These are phyloP conservation scores for Eulemur macaco DNA, from an alignment of 2,113 vertebrate species.

Conservation along the genomic window DNA sequence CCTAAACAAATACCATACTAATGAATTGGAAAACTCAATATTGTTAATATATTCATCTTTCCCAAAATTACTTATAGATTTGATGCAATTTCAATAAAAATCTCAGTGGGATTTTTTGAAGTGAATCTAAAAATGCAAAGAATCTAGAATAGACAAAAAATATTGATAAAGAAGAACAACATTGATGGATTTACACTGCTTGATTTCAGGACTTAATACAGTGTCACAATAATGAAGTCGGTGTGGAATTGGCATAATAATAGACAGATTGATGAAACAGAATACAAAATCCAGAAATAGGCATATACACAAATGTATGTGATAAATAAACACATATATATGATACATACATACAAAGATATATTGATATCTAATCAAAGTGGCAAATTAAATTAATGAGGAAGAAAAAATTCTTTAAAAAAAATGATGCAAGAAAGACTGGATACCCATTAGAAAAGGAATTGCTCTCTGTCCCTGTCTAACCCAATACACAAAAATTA, in stretches of 20 bases:
- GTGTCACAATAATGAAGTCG: background rate
- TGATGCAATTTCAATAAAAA: background rate
- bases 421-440: background rate
- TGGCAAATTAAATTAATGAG: background rate
- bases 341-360: background rate
- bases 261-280: background rate
- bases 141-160: background rate
- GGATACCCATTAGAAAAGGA: background rate
- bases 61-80: background rate
- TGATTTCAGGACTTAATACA: background rate
- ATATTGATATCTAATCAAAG: background rate
- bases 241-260: background rate
- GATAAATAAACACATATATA: background rate
- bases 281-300: background rate
- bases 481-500: background rate
- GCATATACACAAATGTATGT: background rate
- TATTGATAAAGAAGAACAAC: background rate
- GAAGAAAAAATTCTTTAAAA: background rate
- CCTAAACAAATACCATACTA: background rate
- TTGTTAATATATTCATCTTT: background rate
- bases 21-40: background rate
- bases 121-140: background rate
- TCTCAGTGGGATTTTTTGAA: background rate
- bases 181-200: background rate
- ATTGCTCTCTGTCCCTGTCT: background rate